Base-by-base conservation (phyloP, 1,140 invertebrate species). In the Apis dorsata region DNA sequence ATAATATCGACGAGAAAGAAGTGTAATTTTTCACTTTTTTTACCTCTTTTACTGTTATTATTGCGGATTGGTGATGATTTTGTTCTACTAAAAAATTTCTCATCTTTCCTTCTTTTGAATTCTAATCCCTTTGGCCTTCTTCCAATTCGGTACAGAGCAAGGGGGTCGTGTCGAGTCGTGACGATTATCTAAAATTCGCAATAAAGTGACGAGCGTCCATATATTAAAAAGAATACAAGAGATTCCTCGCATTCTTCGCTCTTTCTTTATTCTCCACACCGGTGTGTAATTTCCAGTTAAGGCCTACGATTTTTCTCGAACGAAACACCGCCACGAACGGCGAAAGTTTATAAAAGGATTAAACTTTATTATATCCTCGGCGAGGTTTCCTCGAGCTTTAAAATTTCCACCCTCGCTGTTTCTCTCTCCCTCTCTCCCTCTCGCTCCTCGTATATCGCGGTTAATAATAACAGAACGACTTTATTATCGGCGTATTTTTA, bases 311-410 rank as follows among this genome's bases (percentile, higher is more conserved):
- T 86, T 87, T 86, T 75, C 65, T 57, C 77, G 66, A 66, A 77
- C 49, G 78, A 68, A 81, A 71, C n/a, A 53, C 24, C 49, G 28
- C 7, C 34, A 19, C 51, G 34, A 59, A 34, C 85, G 51, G 15
- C 34, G 53, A 84, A 81, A 87, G 53, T 88, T 88, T 87, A 70
- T 74, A 86, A 87, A 87, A 74, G 86, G 85, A 88, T 88, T 88
- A 84, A 80, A 84, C 63, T 85, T 87, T 69, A 62, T 88, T 84
- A 87, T 65, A 78, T 81, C 60, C 60, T 55, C 66, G 44, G 63
- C 21, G 66, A 13, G 17, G 51, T 24, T 49, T 34, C 55, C 53
- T 44, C n/a, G 12, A 76, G 73, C 74, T 72, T 72, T 28, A 86
- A 87, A 82, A 66, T 81, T 68, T 28, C 19, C 44, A 17, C 28